phyloP scores from a whole-genome alignment of 2,113 vertebrate species.

The Mus spicilegus region DNA sequence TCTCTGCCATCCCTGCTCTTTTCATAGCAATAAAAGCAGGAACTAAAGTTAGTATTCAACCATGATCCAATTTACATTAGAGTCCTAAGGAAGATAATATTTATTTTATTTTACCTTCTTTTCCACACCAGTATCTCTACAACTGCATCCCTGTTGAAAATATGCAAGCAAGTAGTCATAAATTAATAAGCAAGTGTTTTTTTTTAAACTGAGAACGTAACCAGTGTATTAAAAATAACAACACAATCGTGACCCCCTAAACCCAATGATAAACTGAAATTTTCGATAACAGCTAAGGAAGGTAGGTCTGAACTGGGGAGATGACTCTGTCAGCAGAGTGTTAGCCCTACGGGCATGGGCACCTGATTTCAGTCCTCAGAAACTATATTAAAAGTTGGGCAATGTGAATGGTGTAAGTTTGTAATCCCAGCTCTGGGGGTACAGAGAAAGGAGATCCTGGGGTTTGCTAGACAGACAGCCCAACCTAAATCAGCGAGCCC shows the following conservation, averaged over 20 bases:
- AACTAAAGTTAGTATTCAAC: neutral
- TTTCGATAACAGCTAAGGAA: neutral
- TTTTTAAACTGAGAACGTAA: neutral
- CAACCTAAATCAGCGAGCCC: neutral
- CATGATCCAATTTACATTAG: neutral
- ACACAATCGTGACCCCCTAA: neutral
- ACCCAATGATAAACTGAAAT: neutral
- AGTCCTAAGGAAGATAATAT: neutral
- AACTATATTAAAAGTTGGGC: neutral
- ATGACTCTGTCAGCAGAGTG: neutral
- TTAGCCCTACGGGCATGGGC: neutral
- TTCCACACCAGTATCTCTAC: neutral
- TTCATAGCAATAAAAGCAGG: neutral
- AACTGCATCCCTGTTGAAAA: neutral
- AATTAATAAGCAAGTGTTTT: neutral
- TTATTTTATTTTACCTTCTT: conserved; percentile 7
- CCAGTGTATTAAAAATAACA: neutral
- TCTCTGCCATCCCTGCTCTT: neutral
- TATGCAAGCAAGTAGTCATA: neutral
- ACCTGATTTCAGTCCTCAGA: neutral
- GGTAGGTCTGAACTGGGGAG: neutral
- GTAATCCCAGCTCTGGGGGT: neutral
- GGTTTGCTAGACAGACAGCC: neutral
- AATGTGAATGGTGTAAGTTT: too few species aligned
- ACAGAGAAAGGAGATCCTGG: too few species aligned